These are phyloP conservation scores for Plagiodera versicolora DNA, from an alignment of 2,888 invertebrate genomes.

Conservation along the genomic window DNA sequence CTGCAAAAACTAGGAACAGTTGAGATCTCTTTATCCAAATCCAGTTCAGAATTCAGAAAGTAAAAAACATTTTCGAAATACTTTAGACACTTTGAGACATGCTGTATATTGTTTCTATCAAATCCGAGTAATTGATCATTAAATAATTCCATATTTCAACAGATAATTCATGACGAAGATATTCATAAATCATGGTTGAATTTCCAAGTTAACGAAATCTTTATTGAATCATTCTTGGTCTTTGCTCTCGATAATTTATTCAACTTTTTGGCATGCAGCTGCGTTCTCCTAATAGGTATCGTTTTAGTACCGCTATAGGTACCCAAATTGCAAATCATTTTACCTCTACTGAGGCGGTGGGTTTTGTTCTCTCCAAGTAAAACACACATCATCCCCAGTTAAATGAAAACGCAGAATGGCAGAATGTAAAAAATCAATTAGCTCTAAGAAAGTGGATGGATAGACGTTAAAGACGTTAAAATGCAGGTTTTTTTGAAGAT, in stretches of 20 bases:
- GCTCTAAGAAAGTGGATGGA: neutral
- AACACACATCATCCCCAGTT: neutral
- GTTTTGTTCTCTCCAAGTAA: neutral
- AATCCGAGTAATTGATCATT: too few relatives aligned
- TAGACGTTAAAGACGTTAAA: too few relatives aligned
- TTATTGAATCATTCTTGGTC: neutral
- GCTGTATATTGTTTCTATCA: too few relatives aligned
- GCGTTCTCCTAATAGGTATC: neutral
- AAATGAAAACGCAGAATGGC: neutral
- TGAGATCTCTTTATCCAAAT: too few relatives aligned
- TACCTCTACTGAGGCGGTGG: neutral
- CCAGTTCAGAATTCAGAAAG: too few relatives aligned
- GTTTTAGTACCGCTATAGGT: neutral
- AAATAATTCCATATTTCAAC: too few relatives aligned
- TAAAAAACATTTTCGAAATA: too few relatives aligned
- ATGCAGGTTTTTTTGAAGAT: too few relatives aligned
- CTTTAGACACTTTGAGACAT: too few relatives aligned
- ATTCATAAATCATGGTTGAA: neutral
- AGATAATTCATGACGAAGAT: too few relatives aligned
- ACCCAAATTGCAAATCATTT: slow-evolving; percentile 1
- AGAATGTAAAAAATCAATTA: neutral
- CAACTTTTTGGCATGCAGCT: neutral
- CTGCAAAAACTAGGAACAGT: too few relatives aligned
- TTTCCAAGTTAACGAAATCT: neutral
- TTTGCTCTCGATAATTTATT: neutral